A percentile compares a stretch with the other conserved stretches of the same genome.
phyloP scores from a whole-genome alignment of 2,888 invertebrate species.

The Calephelis perditalis region DNA sequence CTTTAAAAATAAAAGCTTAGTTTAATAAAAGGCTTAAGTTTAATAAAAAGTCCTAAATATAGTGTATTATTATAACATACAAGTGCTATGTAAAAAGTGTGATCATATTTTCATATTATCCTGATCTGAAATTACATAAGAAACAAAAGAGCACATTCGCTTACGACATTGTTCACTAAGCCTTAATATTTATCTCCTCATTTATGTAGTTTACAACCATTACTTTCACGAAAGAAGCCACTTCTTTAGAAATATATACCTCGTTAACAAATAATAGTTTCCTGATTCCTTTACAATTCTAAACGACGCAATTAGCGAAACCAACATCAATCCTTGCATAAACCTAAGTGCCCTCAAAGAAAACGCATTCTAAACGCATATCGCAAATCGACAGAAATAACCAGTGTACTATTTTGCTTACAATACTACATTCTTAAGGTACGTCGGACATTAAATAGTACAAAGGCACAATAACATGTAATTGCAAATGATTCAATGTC shows the following conservation, averaged over 20 bases:
- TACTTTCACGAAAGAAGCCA: slow-evolving; percentile 25
- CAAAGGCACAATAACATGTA: slow-evolving; percentile 75
- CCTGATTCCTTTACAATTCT: slow-evolving; percentile 17
- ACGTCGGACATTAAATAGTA: slow-evolving; percentile 61
- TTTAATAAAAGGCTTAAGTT: no score
- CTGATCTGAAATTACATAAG: no score
- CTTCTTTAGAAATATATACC: slow-evolving; percentile 9
- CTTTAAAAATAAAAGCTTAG: no score
- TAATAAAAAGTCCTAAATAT: no score
- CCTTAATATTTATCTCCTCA: slow-evolving; percentile 1
- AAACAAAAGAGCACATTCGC: slow-evolving; percentile 24
- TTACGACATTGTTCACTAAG: background rate
- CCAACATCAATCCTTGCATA: slow-evolving; percentile 28
- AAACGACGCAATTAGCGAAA: slow-evolving; percentile 32
- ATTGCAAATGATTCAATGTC: slow-evolving; percentile 76
- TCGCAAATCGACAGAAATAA: slow-evolving; percentile 59
- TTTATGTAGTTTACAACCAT: background rate
- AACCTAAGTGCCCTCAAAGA: slow-evolving; percentile 28
- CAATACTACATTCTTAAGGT: slow-evolving; percentile 62
- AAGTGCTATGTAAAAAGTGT: no score
- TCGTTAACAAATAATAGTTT: slow-evolving; percentile 12
- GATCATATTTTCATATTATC: no score
- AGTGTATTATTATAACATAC: no score
- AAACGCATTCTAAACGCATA: slow-evolving; percentile 32
- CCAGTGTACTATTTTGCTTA: slow-evolving; percentile 65